A percentile compares a stretch with the other conserved stretches of the same genome.
phyloP scores from a whole-genome alignment of 2,797 vertebrate genomes.

The Tragopan temminckii region DNA sequence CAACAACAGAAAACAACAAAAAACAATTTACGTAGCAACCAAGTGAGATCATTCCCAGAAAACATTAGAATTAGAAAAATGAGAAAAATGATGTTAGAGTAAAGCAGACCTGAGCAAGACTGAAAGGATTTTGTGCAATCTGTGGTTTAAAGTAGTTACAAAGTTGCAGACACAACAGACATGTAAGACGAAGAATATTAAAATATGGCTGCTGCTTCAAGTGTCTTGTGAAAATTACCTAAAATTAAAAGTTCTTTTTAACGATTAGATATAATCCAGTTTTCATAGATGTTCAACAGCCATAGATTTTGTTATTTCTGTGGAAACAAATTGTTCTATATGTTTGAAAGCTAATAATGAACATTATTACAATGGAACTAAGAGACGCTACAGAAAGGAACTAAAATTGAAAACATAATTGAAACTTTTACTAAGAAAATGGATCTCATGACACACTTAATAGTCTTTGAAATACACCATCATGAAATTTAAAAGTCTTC shows the following conservation, averaged over 20 bases:
- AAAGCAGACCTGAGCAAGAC: neutral
- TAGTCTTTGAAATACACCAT: neutral
- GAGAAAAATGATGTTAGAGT: neutral
- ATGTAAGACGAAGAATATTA: neutral
- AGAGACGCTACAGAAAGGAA: neutral
- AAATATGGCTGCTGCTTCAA: neutral
- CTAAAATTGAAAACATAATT: neutral
- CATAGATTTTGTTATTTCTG: neutral
- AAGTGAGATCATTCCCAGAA: neutral
- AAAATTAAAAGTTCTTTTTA: neutral
- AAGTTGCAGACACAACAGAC: neutral
- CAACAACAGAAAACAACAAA: neutral
- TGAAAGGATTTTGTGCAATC: neutral
- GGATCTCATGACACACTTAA: neutral
- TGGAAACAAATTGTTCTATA: neutral
- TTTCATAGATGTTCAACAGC: neutral
- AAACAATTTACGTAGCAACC: neutral
- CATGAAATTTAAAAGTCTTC: neutral
- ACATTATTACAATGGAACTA: neutral
- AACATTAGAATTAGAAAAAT: neutral
- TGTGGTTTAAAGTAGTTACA: neutral
- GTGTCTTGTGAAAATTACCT: neutral
- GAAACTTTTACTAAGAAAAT: neutral
- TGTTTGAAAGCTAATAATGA: neutral
- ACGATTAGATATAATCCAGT: neutral